These are phyloP conservation scores for Pelodytes ibericus DNA, from an alignment of 2,797 vertebrate genomes.

Conservation along the genomic window DNA sequence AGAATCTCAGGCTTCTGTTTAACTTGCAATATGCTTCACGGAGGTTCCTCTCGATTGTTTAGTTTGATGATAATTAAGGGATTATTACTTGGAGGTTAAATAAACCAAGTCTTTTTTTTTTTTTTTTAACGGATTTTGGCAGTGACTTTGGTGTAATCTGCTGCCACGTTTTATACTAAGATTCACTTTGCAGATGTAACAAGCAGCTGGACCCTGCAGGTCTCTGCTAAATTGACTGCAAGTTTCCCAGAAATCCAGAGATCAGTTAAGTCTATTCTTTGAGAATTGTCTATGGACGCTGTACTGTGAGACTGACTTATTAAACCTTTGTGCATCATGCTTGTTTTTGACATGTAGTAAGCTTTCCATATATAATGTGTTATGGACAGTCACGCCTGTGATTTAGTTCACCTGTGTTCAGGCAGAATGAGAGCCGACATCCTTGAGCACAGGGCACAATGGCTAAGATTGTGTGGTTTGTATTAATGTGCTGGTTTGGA, in stretches of 20 bases:
- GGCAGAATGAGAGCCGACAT: background rate
- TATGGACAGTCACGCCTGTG: background rate
- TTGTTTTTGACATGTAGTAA: background rate
- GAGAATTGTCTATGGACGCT: background rate
- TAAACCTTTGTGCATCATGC: background rate
- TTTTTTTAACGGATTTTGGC: conserved; percentile 17
- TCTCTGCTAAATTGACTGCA: background rate
- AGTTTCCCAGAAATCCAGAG: background rate
- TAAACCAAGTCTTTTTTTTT: background rate
- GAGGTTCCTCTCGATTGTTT: no score
- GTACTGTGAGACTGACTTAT: background rate
- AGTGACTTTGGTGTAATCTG: background rate
- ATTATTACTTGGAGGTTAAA: background rate
- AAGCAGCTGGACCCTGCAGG: background rate
- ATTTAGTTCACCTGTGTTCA: background rate
- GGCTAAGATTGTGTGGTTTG: no score
- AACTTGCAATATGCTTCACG: no score
- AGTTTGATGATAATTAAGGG: no score
- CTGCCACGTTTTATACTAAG: conserved; percentile 41
- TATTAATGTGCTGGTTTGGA: no score
- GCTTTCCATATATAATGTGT: no score
- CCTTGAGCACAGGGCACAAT: background rate
- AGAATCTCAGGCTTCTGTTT: no score
- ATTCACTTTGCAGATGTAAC: background rate
- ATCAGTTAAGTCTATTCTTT: background rate